A percentile compares a stretch with the other conserved stretches of the same genome.
These are phyloP conservation scores for Daptonema setosum DNA, from an alignment of 2,888 invertebrate genomes.

Conservation along the genomic window DNA sequence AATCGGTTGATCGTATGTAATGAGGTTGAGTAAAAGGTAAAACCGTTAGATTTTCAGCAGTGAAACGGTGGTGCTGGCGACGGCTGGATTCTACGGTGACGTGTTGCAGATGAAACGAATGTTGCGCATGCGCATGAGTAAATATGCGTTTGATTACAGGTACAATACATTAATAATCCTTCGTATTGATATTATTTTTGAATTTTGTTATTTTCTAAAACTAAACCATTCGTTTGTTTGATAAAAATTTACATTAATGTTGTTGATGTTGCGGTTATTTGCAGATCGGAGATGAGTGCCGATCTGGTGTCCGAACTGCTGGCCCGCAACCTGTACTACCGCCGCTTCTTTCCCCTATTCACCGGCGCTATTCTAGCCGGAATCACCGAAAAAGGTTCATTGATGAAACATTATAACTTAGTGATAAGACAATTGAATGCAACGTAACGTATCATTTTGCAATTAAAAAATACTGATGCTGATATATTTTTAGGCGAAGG, in stretches of 20 bases:
- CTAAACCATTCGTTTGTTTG: too few species aligned
- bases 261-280: slow-evolving; percentile 38
- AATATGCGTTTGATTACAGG: slow-evolving; percentile 55
- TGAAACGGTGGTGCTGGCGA: slow-evolving; percentile 63
- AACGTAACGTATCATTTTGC: not conserved
- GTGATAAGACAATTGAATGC: not conserved
- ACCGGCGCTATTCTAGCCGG: slow-evolving; percentile 83
- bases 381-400: slow-evolving; percentile 55
- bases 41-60: slow-evolving; percentile 41
- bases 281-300: slow-evolving; percentile 65
- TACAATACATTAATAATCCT: too few species aligned
- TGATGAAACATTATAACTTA: not conserved
- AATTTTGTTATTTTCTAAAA: too few species aligned
- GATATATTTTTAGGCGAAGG: slow-evolving; percentile 51
- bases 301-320: slow-evolving; percentile 81
- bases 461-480: too few species aligned
- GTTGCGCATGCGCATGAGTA: slow-evolving; percentile 41
- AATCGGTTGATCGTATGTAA: too few species aligned
- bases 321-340: slow-evolving; percentile 79
- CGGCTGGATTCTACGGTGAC: slow-evolving; percentile 93
- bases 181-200: too few species aligned
- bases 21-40: too few species aligned
- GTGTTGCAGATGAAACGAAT: slow-evolving; percentile 66
- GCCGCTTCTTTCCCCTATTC: slow-evolving; percentile 94
- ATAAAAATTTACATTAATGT: too few species aligned